phyloP scores from a whole-genome alignment of 2,797 vertebrate genomes.

The Lycodopsis pacificus region DNA sequence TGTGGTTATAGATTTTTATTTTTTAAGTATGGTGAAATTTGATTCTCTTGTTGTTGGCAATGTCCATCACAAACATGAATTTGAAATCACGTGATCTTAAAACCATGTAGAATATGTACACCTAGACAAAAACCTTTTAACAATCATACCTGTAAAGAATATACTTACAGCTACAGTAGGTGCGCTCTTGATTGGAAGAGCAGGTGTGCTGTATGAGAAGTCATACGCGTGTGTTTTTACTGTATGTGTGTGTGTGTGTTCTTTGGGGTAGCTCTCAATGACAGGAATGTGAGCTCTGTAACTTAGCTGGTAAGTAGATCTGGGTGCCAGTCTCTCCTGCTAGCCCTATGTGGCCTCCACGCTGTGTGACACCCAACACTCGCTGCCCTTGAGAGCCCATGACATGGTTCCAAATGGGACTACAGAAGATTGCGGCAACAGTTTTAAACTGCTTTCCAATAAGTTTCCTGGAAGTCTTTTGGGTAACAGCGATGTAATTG shows the following conservation, averaged over 20 bases:
- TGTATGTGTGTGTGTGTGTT: slow-evolving; percentile 20
- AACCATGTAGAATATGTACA: not conserved
- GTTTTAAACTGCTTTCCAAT: not conserved
- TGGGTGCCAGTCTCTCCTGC: slow-evolving; percentile 21
- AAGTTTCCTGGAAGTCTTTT: not conserved
- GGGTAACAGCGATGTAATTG: no score
- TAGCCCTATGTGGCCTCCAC: slow-evolving; percentile 19
- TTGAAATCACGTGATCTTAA: not conserved
- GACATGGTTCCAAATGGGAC: not conserved
- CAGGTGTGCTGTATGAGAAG: not conserved
- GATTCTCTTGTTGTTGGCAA: not conserved
- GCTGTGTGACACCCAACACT: slow-evolving; percentile 6
- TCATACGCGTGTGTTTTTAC: not conserved
- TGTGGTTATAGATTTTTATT: not conserved
- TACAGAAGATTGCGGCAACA: not conserved
- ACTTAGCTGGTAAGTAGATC: slow-evolving; percentile 55
- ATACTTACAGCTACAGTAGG: not conserved
- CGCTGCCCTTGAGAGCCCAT: not conserved
- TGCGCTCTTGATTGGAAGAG: not conserved
- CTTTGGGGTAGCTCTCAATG: slow-evolving; percentile 21
- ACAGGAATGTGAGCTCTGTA: slow-evolving; percentile 50
- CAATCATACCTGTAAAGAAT: not conserved
- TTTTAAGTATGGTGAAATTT: not conserved
- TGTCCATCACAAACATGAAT: not conserved
- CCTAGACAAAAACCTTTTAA: not conserved